A percentile compares a stretch with the other conserved stretches of the same genome.
Conservation (phyloP, 2,797 vertebrate species). For the Gallinago solitaria region DNA sequence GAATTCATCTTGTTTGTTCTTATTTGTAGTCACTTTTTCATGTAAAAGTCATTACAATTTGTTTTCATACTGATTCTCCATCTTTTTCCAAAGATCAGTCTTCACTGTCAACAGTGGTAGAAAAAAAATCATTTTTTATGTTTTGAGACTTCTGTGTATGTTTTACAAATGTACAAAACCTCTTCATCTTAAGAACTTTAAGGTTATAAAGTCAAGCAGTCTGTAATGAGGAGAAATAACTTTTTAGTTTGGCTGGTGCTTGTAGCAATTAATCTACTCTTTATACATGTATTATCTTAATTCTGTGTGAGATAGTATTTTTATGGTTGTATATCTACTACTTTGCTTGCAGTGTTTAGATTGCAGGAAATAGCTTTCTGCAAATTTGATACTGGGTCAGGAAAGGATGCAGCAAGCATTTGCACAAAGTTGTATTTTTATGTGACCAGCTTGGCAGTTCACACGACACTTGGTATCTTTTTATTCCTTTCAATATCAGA, state of each 20-base stretch:
- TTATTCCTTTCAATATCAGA: neutral
- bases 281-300: neutral
- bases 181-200: neutral
- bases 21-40: neutral
- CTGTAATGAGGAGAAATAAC: neutral
- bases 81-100: constrained; percentile 4
- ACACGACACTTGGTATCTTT: neutral
- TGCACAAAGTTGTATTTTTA: neutral
- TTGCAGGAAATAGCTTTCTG: neutral
- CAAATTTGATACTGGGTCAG: neutral
- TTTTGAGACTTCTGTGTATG: neutral
- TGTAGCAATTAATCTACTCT: neutral
- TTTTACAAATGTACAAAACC: neutral
- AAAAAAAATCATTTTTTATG: neutral
- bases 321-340: neutral
- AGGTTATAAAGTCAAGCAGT: neutral
- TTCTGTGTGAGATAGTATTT: neutral
- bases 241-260: neutral
- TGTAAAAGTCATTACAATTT: neutral
- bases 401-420: neutral
- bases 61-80: neutral
- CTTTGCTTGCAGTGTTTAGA: neutral
- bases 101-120: neutral
- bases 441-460: neutral
- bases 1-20: constrained; percentile 29